Percentiles rank a stretch among this genome's conserved stretches.
Conservation (phyloP, 2,888 invertebrate genomes). For the Cheilosia pagana region DNA sequence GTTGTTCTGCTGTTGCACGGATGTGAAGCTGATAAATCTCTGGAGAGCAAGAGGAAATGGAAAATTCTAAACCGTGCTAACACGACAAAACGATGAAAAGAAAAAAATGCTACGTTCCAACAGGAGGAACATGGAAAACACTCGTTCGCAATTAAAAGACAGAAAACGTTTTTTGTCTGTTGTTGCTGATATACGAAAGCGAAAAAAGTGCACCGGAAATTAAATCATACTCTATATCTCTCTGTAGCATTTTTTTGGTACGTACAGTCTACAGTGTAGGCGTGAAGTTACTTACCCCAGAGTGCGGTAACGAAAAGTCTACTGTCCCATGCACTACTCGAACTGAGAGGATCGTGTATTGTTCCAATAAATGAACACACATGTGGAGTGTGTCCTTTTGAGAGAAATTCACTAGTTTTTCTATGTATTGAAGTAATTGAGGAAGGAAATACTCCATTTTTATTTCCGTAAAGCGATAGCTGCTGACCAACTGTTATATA, state of each 20-base stretch:
- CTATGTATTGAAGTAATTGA: neutral
- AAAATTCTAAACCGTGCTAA: conserved; percentile 53
- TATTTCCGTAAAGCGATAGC: neutral
- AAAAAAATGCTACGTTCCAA: neutral
- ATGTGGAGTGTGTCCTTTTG: neutral
- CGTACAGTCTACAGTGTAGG: neutral
- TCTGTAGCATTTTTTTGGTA: neutral
- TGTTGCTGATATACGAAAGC: neutral
- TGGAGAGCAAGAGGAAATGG: conserved; percentile 42
- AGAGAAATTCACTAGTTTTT: too few species aligned
- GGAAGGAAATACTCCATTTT: neutral
- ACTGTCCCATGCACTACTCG: neutral
- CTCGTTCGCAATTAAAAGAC: conserved; percentile 59
- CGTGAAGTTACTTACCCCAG: conserved; percentile 9
- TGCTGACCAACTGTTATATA: conserved; percentile 33
- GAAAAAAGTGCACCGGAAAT: conserved; percentile 35
- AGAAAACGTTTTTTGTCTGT: conserved; percentile 1
- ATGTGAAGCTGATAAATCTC: conserved; percentile 66
- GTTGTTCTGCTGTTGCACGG: conserved; percentile 57
- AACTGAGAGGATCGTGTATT: neutral
- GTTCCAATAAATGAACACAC: neutral
- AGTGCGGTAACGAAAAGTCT: neutral
- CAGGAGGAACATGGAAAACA: conserved; percentile 34
- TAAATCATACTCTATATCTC: conserved; percentile 34
- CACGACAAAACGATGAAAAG: conserved; percentile 24